Base-by-base conservation (phyloP, 2,888 invertebrate species). In the Petrolisthes cinctipes region DNA sequence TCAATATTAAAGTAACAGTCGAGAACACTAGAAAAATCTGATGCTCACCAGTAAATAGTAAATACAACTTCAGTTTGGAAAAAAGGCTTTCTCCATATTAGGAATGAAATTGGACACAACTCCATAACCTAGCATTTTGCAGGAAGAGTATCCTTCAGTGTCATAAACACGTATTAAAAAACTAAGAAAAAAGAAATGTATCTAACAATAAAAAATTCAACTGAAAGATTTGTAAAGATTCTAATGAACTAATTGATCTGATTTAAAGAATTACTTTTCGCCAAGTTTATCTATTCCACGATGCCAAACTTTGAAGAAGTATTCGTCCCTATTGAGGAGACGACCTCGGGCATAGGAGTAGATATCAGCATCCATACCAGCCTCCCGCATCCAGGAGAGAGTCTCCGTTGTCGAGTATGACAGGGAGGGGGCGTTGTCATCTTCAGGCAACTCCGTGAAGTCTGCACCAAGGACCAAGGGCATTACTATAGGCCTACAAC, bases 231-330 rank as follows among this genome's bases (percentile, higher is more conserved):
- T 75, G 73, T 75, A 20, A 56, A 75, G 61, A 37, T 37, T 37
- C 37, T 37, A 82, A 81, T 71, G 56, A 9, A 57, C 54, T 66
- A 80, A 80, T 85, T 61, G 75, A 86, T 51, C 57, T 17, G 71
- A 66, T 20, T 20, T 23, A 85, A 37, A 78, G 76, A 61, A 66
- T 85, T 89, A 81, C 54, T 90, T 82, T 17, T 87, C 89, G 71
- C 86, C 81, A 53, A 75, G 37, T 88, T 86, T 89, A 56, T 90
- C 85, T 82, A 86, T 89, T 54, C 87, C 87, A 75, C 89, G 88
- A 84, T 96, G 96, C 96, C 97, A 97, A 93, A 98, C 96, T 91
- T 97, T 95, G 95, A 98, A 98, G 96, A 98, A 98, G 94, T 98
- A 98, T 94, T 98, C 98, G 93, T 97, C 97, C 92, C 96, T 95